These are phyloP conservation scores for Gobionotothen gibberifrons DNA, from an alignment of 2,797 vertebrate genomes.

Conservation along the genomic window DNA sequence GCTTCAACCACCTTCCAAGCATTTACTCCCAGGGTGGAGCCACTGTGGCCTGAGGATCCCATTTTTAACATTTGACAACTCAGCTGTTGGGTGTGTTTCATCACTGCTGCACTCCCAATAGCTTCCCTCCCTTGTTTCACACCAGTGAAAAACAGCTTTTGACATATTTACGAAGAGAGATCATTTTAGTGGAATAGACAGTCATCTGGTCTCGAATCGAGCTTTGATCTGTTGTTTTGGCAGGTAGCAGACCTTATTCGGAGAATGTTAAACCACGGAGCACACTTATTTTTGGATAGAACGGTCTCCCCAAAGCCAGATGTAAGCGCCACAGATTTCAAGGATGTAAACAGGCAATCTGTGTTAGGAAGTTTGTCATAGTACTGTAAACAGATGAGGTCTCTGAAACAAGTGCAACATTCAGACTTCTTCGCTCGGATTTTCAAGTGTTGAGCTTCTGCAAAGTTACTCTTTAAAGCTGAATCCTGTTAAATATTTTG, in stretches of 20 bases:
- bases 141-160: conserved; percentile 39
- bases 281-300: conserved; percentile 39
- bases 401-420: conserved; percentile 29
- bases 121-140: conserved; percentile 51
- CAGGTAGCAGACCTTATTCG: conserved; percentile 28
- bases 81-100: conserved; percentile 69
- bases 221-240: conserved; percentile 42
- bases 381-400: conserved; percentile 27
- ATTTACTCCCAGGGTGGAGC: conserved; percentile 74
- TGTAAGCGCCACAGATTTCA: conserved; percentile 32
- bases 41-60: conserved; percentile 67
- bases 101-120: conserved; percentile 46
- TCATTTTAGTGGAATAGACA: conserved; percentile 30
- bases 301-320: conserved; percentile 26
- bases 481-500: neutral
- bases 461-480: neutral
- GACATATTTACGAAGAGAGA: conserved; percentile 38
- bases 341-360: conserved; percentile 30
- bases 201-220: conserved; percentile 26
- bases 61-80: conserved; percentile 79
- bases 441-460: neutral
- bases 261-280: conserved; percentile 21
- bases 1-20: conserved; percentile 66
- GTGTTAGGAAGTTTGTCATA: conserved; percentile 24
- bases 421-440: conserved; percentile 10